Percentiles rank a stretch among this genome's conserved stretches.
phyloP scores from a whole-genome alignment of 1,140 invertebrate genomes.

The Papilio dardanus region DNA sequence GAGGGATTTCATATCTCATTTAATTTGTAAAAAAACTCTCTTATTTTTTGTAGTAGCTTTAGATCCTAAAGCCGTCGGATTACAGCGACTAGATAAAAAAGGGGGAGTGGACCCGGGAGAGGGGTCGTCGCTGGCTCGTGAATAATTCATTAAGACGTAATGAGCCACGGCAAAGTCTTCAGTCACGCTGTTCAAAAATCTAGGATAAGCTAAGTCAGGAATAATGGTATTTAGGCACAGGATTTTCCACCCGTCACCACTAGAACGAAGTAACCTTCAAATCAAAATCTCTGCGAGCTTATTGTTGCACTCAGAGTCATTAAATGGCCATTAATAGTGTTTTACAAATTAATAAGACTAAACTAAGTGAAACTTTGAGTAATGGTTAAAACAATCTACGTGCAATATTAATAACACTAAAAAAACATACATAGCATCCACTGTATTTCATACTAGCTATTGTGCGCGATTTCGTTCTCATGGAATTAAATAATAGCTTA shows the following conservation, averaged over 20 bases:
- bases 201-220: slow-evolving; percentile 32
- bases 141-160: slow-evolving; percentile 39
- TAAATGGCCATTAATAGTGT: not conserved
- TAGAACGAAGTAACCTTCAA: not conserved
- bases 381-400: too few species aligned
- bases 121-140: slow-evolving; percentile 36
- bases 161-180: slow-evolving; percentile 35
- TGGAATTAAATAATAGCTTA: too few species aligned
- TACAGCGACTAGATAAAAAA: slow-evolving; percentile 30
- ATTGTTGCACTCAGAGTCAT: not conserved
- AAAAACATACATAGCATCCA: too few species aligned
- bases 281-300: not conserved
- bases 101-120: not conserved
- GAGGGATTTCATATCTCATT: not conserved
- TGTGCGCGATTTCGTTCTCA: too few species aligned
- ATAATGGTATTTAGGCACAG: slow-evolving; percentile 4
- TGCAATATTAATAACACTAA: too few species aligned
- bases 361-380: too few species aligned
- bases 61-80: slow-evolving; percentile 18
- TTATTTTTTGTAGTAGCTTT: not conserved
- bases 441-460: too few species aligned
- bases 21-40: slow-evolving; percentile 17
- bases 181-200: slow-evolving; percentile 34
- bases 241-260: slow-evolving; percentile 12
- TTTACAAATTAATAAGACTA: not conserved